Base-by-base conservation (phyloP, 2,888 invertebrate genomes). In the Willowsia nigromaculata region DNA sequence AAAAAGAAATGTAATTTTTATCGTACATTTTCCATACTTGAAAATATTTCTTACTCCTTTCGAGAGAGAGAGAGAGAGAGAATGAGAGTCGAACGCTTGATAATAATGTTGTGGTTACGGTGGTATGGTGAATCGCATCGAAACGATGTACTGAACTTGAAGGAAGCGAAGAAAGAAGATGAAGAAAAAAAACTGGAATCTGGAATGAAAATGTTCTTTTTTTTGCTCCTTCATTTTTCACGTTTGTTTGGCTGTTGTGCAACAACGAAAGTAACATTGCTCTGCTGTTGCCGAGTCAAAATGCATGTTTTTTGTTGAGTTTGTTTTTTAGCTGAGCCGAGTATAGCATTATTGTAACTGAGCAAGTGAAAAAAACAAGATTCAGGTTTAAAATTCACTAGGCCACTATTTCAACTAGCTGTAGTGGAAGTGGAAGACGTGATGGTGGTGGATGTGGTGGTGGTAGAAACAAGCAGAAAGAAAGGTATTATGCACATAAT, bases 321-420 rank as follows among this genome's bases (percentile, higher is more conserved):
- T 22, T 53, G 53, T 13, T n/a, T 18, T 53, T n/a, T 53, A 18
- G 53, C 43, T 43, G 56, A 56, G 56, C 56, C n/a, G n/a, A n/a
- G n/a, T n/a, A n/a, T n/a, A n/a, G n/a, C n/a, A 37, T 47, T 15
- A 30, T 11, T 1, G 15, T 15, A 18, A 82, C 27, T 50, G 83
- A 18, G 56, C 3, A 7, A 1, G 43, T 47, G 27, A n/a, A 47
- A 15, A 33, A 40, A 83, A 40, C 68, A 71, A 71, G 37, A 84
- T 59, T 62, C 25, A 43, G 62, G 56, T 84, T 84, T 76, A 27
- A 78, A 85, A 74, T 76, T 85, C 76, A 85, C 85, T 85, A 85
- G 85, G 85, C 85, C 85, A 85, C 85, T 78, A 78, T 78, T 43
- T 50, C 76, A 78, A 71, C 76, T 78, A 78, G 76, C 74, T 43